Conservation (phyloP, 2,113 vertebrate species). For the Thermophis baileyi region DNA sequence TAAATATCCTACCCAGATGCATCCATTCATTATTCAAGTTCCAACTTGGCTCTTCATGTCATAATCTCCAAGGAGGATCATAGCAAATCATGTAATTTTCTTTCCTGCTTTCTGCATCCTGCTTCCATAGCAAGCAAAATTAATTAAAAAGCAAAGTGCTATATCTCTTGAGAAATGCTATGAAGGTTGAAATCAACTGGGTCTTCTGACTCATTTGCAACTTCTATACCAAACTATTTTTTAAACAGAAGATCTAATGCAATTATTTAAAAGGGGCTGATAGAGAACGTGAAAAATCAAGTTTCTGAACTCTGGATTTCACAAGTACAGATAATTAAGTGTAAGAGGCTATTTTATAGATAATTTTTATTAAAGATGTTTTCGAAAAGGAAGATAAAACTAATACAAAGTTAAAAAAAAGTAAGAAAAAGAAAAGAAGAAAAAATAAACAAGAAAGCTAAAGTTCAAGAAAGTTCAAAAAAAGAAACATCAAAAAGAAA, state of each 20-base stretch:
- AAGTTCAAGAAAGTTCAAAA: neutral
- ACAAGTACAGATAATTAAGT: neutral
- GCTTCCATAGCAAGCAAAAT: slow-evolving; percentile 30
- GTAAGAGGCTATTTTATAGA: neutral
- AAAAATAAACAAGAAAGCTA: neutral
- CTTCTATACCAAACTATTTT: neutral
- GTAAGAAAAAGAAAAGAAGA: neutral
- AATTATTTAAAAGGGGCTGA: neutral
- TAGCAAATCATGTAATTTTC: neutral
- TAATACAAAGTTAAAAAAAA: neutral
- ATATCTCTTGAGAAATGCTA: neutral
- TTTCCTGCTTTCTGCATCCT: slow-evolving; percentile 24
- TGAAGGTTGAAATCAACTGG: slow-evolving; percentile 26
- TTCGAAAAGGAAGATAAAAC: neutral
- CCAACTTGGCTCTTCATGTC: neutral
- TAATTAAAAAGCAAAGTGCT: slow-evolving; percentile 46
- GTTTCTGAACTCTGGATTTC: neutral
- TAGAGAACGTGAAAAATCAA: slow-evolving; percentile 36
- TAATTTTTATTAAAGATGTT: neutral
- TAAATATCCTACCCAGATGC: neutral
- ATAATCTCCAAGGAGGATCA: slow-evolving; percentile 4
- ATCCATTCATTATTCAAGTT: neutral
- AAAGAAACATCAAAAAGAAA: neutral
- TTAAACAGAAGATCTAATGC: neutral
- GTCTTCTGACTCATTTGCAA: slow-evolving; percentile 31